A percentile compares a stretch with the other conserved stretches of the same genome.
These are phyloP conservation scores for Deilephila porcellus DNA, from an alignment of 2,888 invertebrate species.

Conservation along the genomic window DNA sequence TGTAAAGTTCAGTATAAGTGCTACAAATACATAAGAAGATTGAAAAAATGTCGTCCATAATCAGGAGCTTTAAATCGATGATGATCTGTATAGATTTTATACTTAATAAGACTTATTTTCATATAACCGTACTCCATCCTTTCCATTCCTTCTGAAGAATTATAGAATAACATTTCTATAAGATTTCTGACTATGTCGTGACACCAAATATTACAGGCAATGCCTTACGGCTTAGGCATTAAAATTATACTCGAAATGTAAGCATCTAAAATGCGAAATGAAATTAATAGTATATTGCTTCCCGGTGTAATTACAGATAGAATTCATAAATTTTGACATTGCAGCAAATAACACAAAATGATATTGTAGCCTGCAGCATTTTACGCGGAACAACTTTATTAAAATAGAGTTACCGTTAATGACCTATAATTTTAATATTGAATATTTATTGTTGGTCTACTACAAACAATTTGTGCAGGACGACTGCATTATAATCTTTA, in stretches of 20 bases:
- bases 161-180: background rate
- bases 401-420: conserved; percentile 23
- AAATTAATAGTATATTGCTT: background rate
- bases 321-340: conserved; percentile 19
- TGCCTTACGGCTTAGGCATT: background rate
- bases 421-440: conserved; percentile 13
- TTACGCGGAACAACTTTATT: conserved; percentile 27
- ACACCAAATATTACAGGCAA: background rate
- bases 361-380: background rate
- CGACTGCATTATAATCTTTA: too few relatives aligned
- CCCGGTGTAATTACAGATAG: background rate
- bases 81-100: too few relatives aligned
- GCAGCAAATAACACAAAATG: conserved; percentile 6
- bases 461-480: conserved; percentile 4
- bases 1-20: too few relatives aligned
- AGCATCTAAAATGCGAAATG: background rate
- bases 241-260: background rate
- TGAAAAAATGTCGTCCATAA: too few relatives aligned
- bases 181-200: background rate
- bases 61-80: too few relatives aligned
- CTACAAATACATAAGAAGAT: too few relatives aligned
- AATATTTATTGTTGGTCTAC: background rate
- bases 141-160: too few relatives aligned
- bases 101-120: too few relatives aligned
- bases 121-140: too few relatives aligned